Evolutionary conservation across 2,113 vertebrate species (phyloP).

Genomic region (Orycteropus afer): DNA sequence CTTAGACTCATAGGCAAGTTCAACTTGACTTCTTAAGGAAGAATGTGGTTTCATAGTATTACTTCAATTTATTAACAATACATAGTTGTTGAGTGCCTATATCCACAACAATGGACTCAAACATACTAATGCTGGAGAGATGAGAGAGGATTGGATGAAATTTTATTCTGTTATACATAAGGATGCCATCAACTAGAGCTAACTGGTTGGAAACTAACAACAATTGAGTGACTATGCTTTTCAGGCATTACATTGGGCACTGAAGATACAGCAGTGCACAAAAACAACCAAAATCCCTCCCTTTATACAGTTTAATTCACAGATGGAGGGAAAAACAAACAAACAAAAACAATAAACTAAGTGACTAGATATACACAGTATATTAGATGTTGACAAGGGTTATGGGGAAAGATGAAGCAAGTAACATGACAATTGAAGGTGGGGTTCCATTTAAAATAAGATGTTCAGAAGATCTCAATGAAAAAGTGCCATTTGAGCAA

Average conservation of each 20-base stretch:
- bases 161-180: neutral
- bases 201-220: neutral
- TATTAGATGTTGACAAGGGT: neutral
- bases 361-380: neutral
- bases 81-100: neutral
- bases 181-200: neutral
- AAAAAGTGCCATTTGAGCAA: neutral
- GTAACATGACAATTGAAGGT: neutral
- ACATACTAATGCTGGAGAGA: neutral
- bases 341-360: neutral
- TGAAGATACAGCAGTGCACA: neutral
- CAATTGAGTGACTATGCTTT: neutral
- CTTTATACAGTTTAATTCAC: neutral
- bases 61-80: neutral
- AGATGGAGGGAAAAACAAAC: too few relatives aligned
- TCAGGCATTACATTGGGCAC: neutral
- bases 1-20: neutral
- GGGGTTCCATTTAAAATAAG: neutral
- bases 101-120: neutral
- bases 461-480: neutral
- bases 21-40: neutral
- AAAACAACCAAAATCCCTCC: neutral
- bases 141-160: too few relatives aligned
- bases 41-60: neutral
- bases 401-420: neutral